Conservation (phyloP, 1,140 invertebrate species). For the Leptinotarsa lineolata region DNA sequence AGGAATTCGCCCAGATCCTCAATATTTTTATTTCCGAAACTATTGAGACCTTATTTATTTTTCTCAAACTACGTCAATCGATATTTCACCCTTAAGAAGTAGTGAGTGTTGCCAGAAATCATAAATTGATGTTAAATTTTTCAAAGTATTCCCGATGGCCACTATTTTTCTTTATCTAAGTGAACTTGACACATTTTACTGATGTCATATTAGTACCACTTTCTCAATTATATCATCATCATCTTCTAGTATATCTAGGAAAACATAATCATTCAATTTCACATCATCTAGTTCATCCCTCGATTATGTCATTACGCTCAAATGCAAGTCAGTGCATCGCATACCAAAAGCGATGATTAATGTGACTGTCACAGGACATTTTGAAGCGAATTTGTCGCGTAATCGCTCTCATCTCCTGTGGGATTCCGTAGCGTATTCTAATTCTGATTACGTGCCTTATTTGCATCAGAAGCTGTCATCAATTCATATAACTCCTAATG, state of each 20-base stretch:
- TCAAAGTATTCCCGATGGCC: too few relatives aligned
- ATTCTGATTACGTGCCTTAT: slow-evolving; percentile 33
- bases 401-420: slow-evolving; percentile 38
- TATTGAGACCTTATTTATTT: too few relatives aligned
- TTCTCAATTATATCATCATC: too few relatives aligned
- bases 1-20: too few relatives aligned
- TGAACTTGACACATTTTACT: too few relatives aligned
- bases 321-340: not conserved
- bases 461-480: slow-evolving; percentile 37
- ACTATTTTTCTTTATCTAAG: too few relatives aligned
- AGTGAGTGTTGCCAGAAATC: too few relatives aligned
- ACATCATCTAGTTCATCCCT: not conserved
- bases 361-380: slow-evolving; percentile 42
- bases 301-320: not conserved
- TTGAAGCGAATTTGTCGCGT: slow-evolving; percentile 46
- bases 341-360: slow-evolving; percentile 36
- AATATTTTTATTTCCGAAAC: too few relatives aligned
- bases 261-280: not conserved
- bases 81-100: too few relatives aligned
- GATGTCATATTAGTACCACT: too few relatives aligned
- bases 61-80: too few relatives aligned
- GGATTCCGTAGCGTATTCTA: slow-evolving; percentile 36
- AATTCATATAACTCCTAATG: slow-evolving; percentile 30
- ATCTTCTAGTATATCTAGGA: not conserved
- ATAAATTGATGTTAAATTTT: too few relatives aligned